Percentiles rank a stretch among this genome's conserved stretches.
Evolutionary conservation across 2,888 invertebrate species (phyloP).

Genomic region (Xestia rhomboidea): DNA sequence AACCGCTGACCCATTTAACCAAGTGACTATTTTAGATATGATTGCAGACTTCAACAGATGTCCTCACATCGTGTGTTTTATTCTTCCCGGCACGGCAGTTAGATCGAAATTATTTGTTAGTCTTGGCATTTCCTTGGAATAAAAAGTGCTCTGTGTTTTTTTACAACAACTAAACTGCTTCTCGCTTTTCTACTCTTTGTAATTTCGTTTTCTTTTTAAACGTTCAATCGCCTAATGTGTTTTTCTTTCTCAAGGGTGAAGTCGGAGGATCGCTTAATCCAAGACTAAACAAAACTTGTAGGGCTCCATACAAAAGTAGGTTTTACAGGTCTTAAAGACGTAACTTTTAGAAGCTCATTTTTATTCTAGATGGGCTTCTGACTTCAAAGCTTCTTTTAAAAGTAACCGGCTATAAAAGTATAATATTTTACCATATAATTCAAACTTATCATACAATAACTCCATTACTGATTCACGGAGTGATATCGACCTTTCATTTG

Average conservation of each 20-base stretch:
- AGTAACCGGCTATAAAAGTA: background rate
- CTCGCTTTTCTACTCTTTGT: conserved; percentile 1
- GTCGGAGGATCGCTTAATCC: conserved; percentile 1
- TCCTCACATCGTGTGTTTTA: conserved; percentile 36
- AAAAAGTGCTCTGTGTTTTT: background rate
- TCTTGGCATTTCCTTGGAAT: conserved; percentile 24
- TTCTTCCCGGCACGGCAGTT: conserved; percentile 37
- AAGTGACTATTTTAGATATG: conserved; percentile 68
- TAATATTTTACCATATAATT: conserved; percentile 18
- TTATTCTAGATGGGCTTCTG: background rate
- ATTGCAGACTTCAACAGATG: conserved; percentile 60
- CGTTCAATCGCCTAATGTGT: conserved; percentile 2
- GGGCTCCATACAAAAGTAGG: background rate
- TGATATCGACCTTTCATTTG: conserved; percentile 61
- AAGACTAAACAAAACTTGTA: background rate
- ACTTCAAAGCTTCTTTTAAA: conserved; percentile 6
- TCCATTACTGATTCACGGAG: conserved; percentile 58
- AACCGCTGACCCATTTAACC: conserved; percentile 69
- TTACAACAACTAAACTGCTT: background rate
- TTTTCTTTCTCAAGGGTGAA: background rate
- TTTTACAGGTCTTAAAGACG: background rate
- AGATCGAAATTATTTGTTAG: conserved; percentile 31
- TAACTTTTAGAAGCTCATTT: background rate
- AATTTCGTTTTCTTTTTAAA: conserved; percentile 13
- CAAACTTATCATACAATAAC: conserved; percentile 50